Percentiles rank a stretch among this genome's conserved stretches.
These are phyloP conservation scores for Cygnus olor DNA, from an alignment of 2,797 vertebrate genomes.

Conservation along the genomic window DNA sequence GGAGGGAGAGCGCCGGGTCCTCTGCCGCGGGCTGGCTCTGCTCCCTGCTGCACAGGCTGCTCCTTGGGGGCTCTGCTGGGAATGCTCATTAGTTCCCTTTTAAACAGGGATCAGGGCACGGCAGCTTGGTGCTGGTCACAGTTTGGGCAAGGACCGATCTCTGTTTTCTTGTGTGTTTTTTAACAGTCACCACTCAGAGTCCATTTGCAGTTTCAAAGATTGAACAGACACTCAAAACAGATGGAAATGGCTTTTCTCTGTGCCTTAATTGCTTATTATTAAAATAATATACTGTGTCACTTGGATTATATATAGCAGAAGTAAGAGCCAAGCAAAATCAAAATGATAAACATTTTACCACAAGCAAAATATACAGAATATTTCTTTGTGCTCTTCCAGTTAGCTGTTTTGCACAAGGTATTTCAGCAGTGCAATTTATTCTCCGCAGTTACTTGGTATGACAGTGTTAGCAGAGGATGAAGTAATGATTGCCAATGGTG, in stretches of 20 bases:
- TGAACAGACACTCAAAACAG: not conserved
- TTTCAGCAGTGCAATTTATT: not conserved
- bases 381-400: not conserved
- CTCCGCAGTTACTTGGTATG: not conserved
- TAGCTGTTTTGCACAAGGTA: not conserved
- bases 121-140: not conserved
- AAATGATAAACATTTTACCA: not conserved
- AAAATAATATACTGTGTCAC: not conserved
- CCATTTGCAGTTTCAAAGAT: not conserved
- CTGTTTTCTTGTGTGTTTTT: not conserved
- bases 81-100: not conserved
- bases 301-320: not conserved
- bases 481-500: not conserved
- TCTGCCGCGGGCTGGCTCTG: not conserved
- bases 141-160: not conserved
- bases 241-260: not conserved
- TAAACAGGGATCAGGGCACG: not conserved
- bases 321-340: not conserved
- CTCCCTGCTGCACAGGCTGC: fast-evolving
- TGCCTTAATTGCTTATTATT: not conserved
- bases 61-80: not conserved
- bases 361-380: not conserved
- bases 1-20: not conserved
- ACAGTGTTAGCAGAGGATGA: not conserved
- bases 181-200: not conserved